A percentile compares a stretch with the other conserved stretches of the same genome.
Conservation (phyloP, 2,888 invertebrate genomes). For the Drepanosiphum platanoidis region DNA sequence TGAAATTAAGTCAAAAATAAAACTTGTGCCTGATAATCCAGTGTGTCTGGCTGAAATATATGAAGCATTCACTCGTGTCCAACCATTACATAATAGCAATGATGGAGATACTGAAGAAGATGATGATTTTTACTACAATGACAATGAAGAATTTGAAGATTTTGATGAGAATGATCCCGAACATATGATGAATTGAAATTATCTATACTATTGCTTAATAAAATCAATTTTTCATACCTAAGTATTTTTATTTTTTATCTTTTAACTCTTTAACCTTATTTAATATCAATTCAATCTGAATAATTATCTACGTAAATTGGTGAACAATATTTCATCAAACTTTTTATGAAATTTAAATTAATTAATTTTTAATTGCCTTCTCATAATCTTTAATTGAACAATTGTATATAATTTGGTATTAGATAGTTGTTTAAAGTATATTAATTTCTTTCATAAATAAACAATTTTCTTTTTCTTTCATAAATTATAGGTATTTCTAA, state of each 20-base stretch:
- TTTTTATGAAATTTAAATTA: background rate
- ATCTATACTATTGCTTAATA: background rate
- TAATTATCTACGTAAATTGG: background rate
- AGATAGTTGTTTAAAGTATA: background rate
- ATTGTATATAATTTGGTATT: background rate
- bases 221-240: background rate
- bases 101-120: constrained; percentile 42
- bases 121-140: constrained; percentile 39
- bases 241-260: background rate
- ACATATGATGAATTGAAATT: constrained; percentile 20
- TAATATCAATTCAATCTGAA: background rate
- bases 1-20: constrained; percentile 54
- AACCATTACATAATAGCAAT: constrained; percentile 40
- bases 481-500: background rate
- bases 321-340: background rate
- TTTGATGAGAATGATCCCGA: constrained; percentile 38
- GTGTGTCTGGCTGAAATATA: constrained; percentile 43
- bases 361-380: background rate
- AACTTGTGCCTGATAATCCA: constrained; percentile 46
- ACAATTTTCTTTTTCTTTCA: background rate
- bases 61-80: constrained; percentile 44
- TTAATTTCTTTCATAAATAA: background rate
- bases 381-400: background rate
- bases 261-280: background rate
- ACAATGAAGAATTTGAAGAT: constrained; percentile 55